Conservation (phyloP, 2,888 invertebrate genomes). For the Drosophila meridiana region DNA sequence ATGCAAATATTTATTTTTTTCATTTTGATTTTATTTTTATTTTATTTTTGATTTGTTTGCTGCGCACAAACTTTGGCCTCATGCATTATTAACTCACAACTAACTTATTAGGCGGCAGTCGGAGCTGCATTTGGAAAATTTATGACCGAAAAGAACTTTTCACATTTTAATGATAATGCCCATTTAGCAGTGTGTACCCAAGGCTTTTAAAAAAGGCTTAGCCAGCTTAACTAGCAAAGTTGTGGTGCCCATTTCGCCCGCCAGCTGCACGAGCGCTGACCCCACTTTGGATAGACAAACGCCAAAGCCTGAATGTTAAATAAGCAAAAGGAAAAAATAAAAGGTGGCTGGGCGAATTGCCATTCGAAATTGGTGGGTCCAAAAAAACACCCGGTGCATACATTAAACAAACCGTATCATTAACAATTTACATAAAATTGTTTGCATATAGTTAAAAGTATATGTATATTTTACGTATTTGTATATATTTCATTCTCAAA, state of each 20-base stretch:
- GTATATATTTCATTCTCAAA: neutral
- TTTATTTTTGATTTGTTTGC: conserved; percentile 33
- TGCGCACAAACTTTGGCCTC: conserved; percentile 53
- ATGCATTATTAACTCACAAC: conserved; percentile 71
- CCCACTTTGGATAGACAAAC: conserved; percentile 54
- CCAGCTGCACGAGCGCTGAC: conserved; percentile 36
- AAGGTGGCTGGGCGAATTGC: conserved; percentile 22
- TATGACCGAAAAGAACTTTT: conserved; percentile 72
- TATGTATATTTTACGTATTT: neutral
- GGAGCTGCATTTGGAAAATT: conserved; percentile 56
- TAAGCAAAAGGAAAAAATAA: conserved; percentile 46
- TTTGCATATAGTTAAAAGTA: neutral
- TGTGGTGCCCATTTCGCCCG: conserved; percentile 30
- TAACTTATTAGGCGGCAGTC: conserved; percentile 55
- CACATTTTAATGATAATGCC: conserved; percentile 81
- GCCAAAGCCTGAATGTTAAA: conserved; percentile 76
- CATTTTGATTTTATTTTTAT: neutral
- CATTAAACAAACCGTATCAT: conserved; percentile 9
- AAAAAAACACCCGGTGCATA: neutral
- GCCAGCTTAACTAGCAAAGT: conserved; percentile 78
- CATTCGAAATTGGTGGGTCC: conserved; percentile 11
- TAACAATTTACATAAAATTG: neutral
- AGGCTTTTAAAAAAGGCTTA: conserved; percentile 79
- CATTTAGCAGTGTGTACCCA: conserved; percentile 79
- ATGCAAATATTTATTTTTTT: conserved; percentile 54